Evolutionary conservation across 2,888 invertebrate species (phyloP), one percentile per base, ranked within the genome.

Genomic region (Pterobdella sp.): DNA sequence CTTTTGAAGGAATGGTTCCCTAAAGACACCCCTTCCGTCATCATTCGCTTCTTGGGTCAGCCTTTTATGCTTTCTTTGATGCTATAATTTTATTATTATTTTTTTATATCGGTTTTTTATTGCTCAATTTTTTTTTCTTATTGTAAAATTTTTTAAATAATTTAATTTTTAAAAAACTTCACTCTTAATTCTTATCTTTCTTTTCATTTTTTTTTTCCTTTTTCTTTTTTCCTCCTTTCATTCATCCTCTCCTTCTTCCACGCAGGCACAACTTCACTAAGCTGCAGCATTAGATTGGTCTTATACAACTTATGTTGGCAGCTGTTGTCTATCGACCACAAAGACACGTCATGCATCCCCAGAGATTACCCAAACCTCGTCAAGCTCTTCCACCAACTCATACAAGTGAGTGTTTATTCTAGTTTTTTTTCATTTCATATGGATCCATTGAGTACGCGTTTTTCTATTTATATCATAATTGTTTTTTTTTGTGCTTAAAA

Each of bases 241-340:
- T 49, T 49, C 14, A 18, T 49, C n/a, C 14, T 49, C n/a, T 7
- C 7, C 10, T 34, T 32, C 65, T 36, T 29, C 32, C 4, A 37
- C 29, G 14, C 75, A 78, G 78, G 79, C n/a, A 79, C 79, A 1
- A 78, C 77, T 26, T 76, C 77, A 0, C 76, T 74, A 10, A 76
- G 76, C 66, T 76, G 78, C 34, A 77, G 77, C 72, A 75, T 79
- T 32, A 75, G 77, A 26, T 73, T 76, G 32, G 74, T 75, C 22
- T 75, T 79, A 26, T 75, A 76, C 60, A 76, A 73, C 64, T 42
- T 79, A 64, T 79, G 79, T 73, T 76, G 75, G 75, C 79, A 79
- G 70, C 75, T 78, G 26, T 74, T 73, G 32, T 68, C 73, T 36
- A 35, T 75, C 65, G 75, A 71, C 34, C 73, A 72, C 36, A 69